Conservation (phyloP, 2,113 vertebrate species). For the cattle (Bos taurus) region DNA sequence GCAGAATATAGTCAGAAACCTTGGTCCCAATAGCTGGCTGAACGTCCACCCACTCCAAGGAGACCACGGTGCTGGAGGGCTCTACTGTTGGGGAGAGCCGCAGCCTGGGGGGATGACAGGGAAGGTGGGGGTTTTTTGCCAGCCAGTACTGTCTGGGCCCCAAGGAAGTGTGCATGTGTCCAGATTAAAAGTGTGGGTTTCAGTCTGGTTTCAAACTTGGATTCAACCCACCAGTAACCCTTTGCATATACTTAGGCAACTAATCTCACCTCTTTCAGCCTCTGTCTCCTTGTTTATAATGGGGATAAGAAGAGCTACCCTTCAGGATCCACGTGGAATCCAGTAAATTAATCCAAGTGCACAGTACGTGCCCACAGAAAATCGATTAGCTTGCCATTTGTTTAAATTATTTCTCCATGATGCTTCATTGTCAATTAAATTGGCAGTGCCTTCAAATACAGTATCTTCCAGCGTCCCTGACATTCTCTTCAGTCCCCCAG, state of each 20-base stretch:
- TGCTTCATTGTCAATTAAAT: background rate
- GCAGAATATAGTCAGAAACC: slow-evolving; percentile 95
- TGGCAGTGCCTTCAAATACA: background rate
- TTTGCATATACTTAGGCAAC: background rate
- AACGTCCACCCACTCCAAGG: slow-evolving; percentile 95
- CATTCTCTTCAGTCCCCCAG: background rate
- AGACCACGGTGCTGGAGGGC: slow-evolving; percentile 96
- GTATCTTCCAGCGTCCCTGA: background rate
- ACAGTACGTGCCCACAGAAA: background rate
- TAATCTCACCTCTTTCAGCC: background rate
- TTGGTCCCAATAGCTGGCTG: slow-evolving; percentile 95
- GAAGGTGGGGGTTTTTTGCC: background rate
- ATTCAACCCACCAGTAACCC: background rate
- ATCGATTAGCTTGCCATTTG: background rate
- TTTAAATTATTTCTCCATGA: background rate
- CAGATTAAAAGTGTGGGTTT: background rate
- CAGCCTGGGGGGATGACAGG: slow-evolving; percentile 78
- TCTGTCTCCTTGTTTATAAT: background rate
- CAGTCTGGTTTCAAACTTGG: background rate
- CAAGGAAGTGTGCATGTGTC: background rate
- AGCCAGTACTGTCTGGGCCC: background rate
- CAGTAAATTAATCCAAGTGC: background rate
- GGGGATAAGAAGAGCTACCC: background rate
- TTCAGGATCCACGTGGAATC: background rate
- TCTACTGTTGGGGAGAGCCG: slow-evolving; percentile 91